Percentiles rank a stretch among this genome's conserved stretches.
These are phyloP conservation scores for Microctenopoma steveboyesi DNA, from an alignment of 2,797 vertebrate genomes.

Conservation along the genomic window DNA sequence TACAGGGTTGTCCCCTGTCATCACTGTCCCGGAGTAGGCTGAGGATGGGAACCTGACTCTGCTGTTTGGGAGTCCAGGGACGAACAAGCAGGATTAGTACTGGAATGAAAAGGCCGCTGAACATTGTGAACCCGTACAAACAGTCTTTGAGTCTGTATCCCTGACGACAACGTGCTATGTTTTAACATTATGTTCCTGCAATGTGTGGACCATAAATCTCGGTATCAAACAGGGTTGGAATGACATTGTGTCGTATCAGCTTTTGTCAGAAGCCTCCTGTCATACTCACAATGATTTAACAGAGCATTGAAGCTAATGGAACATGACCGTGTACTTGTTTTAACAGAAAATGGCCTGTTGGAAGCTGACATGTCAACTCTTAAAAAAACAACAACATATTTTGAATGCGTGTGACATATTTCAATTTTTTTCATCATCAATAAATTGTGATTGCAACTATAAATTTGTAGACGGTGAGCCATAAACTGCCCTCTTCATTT, in stretches of 20 bases:
- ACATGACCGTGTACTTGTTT: constrained; percentile 30
- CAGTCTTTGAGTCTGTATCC: constrained; percentile 62
- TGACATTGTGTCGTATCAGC: constrained; percentile 40
- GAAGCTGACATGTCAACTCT: constrained; percentile 29
- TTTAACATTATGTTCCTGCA: constrained; percentile 72
- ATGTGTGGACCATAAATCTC: constrained; percentile 66
- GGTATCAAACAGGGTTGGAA: constrained; percentile 68
- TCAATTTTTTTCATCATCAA: constrained; percentile 28
- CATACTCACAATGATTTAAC: constrained; percentile 16
- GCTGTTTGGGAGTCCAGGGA: constrained; percentile 71
- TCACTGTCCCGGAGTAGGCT: constrained; percentile 57
- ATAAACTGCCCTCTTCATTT: constrained; percentile 20
- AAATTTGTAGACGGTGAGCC: constrained; percentile 16
- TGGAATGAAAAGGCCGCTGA: constrained; percentile 76
- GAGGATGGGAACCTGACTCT: constrained; percentile 71
- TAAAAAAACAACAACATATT: constrained; percentile 29
- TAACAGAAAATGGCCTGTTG: constrained; percentile 25
- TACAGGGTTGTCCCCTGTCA: constrained; percentile 67
- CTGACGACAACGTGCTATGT: constrained; percentile 75
- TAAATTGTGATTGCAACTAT: constrained; percentile 30
- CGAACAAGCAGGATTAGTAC: constrained; percentile 77
- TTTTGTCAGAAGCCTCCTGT: constrained; percentile 29
- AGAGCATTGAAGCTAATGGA: constrained; percentile 24
- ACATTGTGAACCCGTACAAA: constrained; percentile 74
- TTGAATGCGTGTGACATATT: constrained; percentile 43